These are phyloP conservation scores for Teleiodes luculella DNA, from an alignment of 2,888 invertebrate species.

Conservation along the genomic window DNA sequence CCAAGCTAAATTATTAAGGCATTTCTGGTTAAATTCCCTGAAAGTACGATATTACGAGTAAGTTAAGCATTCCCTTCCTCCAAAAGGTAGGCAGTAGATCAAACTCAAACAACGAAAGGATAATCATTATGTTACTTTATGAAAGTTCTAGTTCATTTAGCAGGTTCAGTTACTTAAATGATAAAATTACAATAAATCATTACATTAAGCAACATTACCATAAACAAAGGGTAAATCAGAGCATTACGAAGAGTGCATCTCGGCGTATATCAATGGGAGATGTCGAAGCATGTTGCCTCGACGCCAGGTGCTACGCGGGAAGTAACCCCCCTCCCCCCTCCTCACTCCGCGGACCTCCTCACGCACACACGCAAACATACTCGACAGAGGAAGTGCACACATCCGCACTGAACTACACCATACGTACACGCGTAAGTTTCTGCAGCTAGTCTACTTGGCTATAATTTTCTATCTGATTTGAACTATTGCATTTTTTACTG, in stretches of 20 bases:
- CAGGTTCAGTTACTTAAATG: not conserved
- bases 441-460: not conserved
- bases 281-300: conserved; percentile 63
- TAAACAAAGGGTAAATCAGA: conserved; percentile 56
- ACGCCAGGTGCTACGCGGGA: conserved; percentile 77
- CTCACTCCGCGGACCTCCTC: conserved; percentile 29
- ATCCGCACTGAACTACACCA: conserved; percentile 27
- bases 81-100: too few relatives aligned
- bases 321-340: conserved; percentile 41
- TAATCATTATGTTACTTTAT: too few relatives aligned
- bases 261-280: conserved; percentile 72
- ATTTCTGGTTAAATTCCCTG: too few relatives aligned
- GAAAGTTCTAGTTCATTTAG: too few relatives aligned
- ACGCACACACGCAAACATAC: conserved; percentile 43
- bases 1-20: too few relatives aligned
- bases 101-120: too few relatives aligned
- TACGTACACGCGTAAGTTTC: conserved; percentile 24
- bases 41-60: too few relatives aligned
- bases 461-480: not conserved
- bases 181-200: not conserved
- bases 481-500: too few relatives aligned
- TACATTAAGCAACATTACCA: conserved; percentile 2
- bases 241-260: conserved; percentile 54
- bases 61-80: too few relatives aligned
- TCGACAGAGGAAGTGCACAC: conserved; percentile 47